Evolutionary conservation across 2,888 invertebrate genomes (phyloP).

Genomic region (Drosophila prostipennis): DNA sequence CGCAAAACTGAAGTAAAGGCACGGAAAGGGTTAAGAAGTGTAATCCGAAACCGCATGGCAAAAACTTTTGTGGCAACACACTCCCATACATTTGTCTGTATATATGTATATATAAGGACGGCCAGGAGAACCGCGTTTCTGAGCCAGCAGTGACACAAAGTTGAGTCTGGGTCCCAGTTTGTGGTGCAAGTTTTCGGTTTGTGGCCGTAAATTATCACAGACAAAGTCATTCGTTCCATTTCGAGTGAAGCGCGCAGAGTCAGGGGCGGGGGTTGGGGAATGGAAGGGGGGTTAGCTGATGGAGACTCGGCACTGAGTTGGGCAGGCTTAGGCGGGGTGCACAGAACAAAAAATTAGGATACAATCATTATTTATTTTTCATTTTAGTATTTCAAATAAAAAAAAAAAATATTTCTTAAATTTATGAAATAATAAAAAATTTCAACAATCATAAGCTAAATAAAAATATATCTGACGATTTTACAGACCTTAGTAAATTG

Average conservation of each 20-base stretch:
- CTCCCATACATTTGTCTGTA: neutral
- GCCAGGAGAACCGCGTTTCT: conserved; percentile 15
- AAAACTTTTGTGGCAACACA: conserved; percentile 55
- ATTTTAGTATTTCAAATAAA: no score
- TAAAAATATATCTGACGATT: no score
- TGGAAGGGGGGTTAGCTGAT: conserved; percentile 20
- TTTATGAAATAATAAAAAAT: no score
- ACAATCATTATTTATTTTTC: no score
- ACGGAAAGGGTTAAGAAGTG: conserved; percentile 61
- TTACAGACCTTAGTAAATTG: no score
- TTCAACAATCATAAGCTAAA: no score
- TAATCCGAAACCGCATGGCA: conserved; percentile 71
- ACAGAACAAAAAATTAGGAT: neutral
- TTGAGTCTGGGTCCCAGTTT: conserved; percentile 59
- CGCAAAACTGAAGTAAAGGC: neutral
- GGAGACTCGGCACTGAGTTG: conserved; percentile 23
- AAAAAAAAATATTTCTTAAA: no score
- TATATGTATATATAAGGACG: conserved; percentile 3
- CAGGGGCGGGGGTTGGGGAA: conserved; percentile 17
- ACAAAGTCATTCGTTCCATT: conserved; percentile 82
- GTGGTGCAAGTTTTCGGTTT: conserved; percentile 59
- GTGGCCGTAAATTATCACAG: conserved; percentile 78
- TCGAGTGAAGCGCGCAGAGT: conserved; percentile 63
- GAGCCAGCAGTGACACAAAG: conserved; percentile 65
- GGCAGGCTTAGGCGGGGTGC: conserved; percentile 15